Evolutionary conservation across 2,797 vertebrate genomes (phyloP).

Genomic region (Myoxocephalus aenaeus): DNA sequence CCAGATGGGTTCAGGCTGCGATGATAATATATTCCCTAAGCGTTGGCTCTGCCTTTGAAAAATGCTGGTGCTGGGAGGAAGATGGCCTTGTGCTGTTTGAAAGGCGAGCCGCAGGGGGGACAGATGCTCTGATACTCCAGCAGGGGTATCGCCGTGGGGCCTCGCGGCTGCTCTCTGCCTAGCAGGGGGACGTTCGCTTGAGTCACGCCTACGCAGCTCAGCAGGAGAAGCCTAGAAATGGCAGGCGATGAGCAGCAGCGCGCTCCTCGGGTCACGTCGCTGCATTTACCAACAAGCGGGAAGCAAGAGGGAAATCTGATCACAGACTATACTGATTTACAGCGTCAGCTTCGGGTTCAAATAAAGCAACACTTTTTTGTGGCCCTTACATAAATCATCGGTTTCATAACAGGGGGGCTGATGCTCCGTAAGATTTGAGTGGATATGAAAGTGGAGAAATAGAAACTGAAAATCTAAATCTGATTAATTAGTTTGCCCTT

Average conservation of each 20-base stretch:
- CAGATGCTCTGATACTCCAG: constrained; percentile 78
- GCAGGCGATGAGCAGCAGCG: constrained; percentile 41
- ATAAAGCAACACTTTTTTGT: constrained; percentile 1
- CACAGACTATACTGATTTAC: constrained; percentile 38
- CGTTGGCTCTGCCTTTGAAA: constrained; percentile 73
- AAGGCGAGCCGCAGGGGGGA: constrained; percentile 69
- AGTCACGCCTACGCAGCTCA: constrained; percentile 68
- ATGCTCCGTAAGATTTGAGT: background rate
- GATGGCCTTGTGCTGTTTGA: constrained; percentile 73
- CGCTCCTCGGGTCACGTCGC: constrained; percentile 54
- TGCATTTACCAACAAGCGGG: constrained; percentile 32
- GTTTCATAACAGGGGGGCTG: background rate
- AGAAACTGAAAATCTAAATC: background rate
- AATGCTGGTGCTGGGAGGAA: constrained; percentile 60
- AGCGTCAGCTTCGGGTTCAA: constrained; percentile 20
- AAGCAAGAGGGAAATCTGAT: constrained; percentile 46
- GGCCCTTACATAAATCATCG: background rate
- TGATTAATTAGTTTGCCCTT: constrained; percentile 5
- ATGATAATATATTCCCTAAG: constrained; percentile 75
- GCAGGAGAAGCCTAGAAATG: constrained; percentile 52
- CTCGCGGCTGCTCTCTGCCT: constrained; percentile 59
- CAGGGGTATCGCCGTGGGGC: constrained; percentile 69
- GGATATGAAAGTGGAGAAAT: constrained; percentile 2
- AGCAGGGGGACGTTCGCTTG: constrained; percentile 58
- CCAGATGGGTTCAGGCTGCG: constrained; percentile 68